Percentiles rank a stretch among this genome's conserved stretches.
These are phyloP conservation scores for Phenacoccus solenopsis DNA, from an alignment of 1,140 invertebrate species.

Conservation along the genomic window DNA sequence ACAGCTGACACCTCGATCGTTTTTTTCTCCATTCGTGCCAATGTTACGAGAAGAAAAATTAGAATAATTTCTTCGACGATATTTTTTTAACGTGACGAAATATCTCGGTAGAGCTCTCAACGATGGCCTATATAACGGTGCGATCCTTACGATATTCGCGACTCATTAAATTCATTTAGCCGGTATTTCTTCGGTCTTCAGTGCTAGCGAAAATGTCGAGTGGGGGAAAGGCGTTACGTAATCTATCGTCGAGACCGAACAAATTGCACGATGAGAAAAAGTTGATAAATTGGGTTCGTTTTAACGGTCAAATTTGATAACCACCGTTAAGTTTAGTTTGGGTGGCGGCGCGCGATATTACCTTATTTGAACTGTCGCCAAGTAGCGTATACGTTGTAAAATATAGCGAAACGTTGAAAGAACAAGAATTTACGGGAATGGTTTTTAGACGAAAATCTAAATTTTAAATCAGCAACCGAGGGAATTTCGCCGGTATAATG, in stretches of 20 bases:
- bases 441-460: neutral
- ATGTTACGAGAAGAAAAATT: neutral
- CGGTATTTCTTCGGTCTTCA: neutral
- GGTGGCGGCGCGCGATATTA: neutral
- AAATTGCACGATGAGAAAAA: neutral
- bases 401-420: neutral
- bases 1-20: neutral
- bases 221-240: no score
- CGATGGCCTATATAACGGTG: no score
- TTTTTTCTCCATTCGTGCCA: neutral
- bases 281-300: no score
- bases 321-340: neutral
- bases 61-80: neutral
- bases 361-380: constrained; percentile 1
- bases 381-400: neutral
- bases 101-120: no score
- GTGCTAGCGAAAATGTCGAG: neutral
- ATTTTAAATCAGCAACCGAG: neutral
- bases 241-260: neutral
- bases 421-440: neutral
- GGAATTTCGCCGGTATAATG: neutral
- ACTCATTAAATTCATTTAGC: neutral
- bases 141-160: neutral
- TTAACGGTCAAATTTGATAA: neutral
- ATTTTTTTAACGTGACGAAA: no score